These are phyloP conservation scores for Hoplias malabaricus DNA, from an alignment of 2,113 vertebrate genomes.

Conservation along the genomic window DNA sequence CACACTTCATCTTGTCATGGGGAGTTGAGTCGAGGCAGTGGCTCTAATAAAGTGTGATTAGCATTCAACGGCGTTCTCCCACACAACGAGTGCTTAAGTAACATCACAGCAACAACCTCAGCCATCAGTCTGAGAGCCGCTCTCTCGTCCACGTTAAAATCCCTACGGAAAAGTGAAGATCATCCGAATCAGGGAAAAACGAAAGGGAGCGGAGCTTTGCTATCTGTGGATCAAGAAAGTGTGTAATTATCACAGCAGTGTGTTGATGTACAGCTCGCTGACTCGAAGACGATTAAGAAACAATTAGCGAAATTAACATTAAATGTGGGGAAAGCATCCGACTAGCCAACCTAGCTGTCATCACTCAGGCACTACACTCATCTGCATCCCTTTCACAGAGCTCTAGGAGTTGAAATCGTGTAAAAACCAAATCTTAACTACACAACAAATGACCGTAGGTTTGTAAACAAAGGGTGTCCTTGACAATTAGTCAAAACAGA, in stretches of 20 bases:
- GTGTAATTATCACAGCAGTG: conserved; percentile 67
- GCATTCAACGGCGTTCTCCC: conserved; percentile 56
- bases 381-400: not conserved
- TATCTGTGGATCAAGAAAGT: conserved; percentile 29
- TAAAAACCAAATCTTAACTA: not conserved
- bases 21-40: conserved; percentile 58
- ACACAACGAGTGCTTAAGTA: conserved; percentile 39
- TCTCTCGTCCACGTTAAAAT: conserved; percentile 42
- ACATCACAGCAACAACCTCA: conserved; percentile 20
- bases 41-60: conserved; percentile 69
- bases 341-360: conserved; percentile 39
- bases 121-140: conserved; percentile 48
- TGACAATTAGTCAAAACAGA: too few species aligned
- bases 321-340: conserved; percentile 49
- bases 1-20: conserved; percentile 54
- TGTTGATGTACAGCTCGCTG: conserved; percentile 66
- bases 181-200: conserved; percentile 58
- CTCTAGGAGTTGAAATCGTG: not conserved
- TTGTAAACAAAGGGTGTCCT: too few species aligned
- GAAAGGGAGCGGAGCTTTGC: conserved; percentile 48
- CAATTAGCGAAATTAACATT: conserved; percentile 72
- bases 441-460: too few species aligned
- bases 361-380: not conserved
- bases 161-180: conserved; percentile 57
- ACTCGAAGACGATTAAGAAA: conserved; percentile 70